These are phyloP conservation scores for Lordiphosa stackelbergi DNA, from an alignment of 1,140 invertebrate species.

Conservation along the genomic window DNA sequence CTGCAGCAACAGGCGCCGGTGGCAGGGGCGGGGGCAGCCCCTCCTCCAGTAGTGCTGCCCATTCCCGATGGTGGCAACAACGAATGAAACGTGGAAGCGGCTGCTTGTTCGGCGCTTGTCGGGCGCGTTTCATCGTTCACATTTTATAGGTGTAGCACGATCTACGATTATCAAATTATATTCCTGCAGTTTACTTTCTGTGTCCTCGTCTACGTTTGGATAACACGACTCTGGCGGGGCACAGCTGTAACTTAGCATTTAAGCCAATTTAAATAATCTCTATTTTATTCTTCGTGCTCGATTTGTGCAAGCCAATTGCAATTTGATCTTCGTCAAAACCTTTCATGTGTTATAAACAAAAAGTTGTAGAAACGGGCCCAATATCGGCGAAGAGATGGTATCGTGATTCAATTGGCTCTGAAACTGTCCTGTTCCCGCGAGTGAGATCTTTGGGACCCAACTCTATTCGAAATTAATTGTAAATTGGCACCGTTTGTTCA, in stretches of 20 bases:
- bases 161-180: slow-evolving; percentile 66
- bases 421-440: no score
- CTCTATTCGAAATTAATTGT: no score
- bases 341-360: slow-evolving; percentile 3
- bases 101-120: slow-evolving; percentile 67
- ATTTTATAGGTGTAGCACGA: slow-evolving; percentile 60
- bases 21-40: slow-evolving; percentile 5
- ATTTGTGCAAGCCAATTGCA: slow-evolving; percentile 26
- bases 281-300: slow-evolving; percentile 29
- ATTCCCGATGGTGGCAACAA: slow-evolving; percentile 47
- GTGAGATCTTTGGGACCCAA: no score
- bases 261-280: slow-evolving; percentile 58
- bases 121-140: slow-evolving; percentile 70
- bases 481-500: neutral
- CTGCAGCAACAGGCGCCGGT: slow-evolving; percentile 10
- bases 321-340: slow-evolving; percentile 12
- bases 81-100: slow-evolving; percentile 76
- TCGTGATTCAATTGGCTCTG: no score
- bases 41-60: slow-evolving; percentile 14
- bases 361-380: neutral
- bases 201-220: slow-evolving; percentile 55
- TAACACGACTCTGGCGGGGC: slow-evolving; percentile 34
- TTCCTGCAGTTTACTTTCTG: slow-evolving; percentile 65
- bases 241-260: slow-evolving; percentile 57
- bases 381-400: no score